A percentile compares a stretch with the other conserved stretches of the same genome.
phyloP scores from a whole-genome alignment of 2,113 vertebrate genomes.

The Macrotis lagotis region DNA sequence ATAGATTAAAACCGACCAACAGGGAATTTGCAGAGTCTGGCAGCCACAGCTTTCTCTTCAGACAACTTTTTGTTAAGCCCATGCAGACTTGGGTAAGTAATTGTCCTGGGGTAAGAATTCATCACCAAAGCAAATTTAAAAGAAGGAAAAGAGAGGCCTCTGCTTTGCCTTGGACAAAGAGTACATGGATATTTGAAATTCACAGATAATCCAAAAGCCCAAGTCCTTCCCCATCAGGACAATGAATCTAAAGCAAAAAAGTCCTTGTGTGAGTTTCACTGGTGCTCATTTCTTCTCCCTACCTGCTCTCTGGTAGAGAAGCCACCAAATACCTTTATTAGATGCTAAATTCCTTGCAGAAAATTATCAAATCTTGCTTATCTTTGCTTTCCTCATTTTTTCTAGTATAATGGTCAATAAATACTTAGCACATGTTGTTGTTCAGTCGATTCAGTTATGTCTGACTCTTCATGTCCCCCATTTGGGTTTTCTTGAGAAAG shows the following conservation, averaged over 20 bases:
- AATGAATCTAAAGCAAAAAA: constrained; percentile 53
- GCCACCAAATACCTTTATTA: neutral
- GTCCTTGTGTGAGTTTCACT: constrained; percentile 19
- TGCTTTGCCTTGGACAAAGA: constrained; percentile 54
- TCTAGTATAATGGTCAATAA: neutral
- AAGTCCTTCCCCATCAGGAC: constrained; percentile 44
- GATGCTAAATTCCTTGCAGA: neutral
- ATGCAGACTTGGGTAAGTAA: neutral
- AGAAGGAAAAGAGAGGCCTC: constrained; percentile 56
- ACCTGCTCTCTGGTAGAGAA: neutral
- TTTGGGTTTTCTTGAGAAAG: neutral
- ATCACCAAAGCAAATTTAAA: constrained; percentile 23
- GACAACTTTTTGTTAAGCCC: constrained; percentile 54
- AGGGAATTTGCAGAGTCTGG: constrained; percentile 64
- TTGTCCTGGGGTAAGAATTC: neutral
- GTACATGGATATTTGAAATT: constrained; percentile 69
- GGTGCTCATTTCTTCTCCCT: neutral
- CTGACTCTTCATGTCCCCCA: neutral
- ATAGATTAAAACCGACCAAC: constrained; percentile 74
- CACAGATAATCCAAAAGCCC: constrained; percentile 50
- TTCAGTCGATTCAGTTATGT: neutral
- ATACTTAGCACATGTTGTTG: neutral
- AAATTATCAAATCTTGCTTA: neutral
- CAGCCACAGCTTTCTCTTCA: constrained; percentile 59
- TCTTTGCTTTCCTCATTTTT: neutral